Conservation (phyloP, 2,888 invertebrate genomes). For the Epinotia bilunana region DNA sequence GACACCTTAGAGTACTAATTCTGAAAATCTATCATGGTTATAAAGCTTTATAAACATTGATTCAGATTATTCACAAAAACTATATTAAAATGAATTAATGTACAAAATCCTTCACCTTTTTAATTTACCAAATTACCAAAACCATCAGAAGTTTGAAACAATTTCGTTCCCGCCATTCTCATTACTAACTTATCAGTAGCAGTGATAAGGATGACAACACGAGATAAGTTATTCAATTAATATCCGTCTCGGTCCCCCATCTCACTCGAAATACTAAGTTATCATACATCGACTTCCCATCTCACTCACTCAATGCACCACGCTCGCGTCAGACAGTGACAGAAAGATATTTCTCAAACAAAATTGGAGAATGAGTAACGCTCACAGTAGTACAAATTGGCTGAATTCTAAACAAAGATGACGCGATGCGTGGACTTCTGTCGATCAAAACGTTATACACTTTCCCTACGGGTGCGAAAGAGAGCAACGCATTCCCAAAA, state of each 20-base stretch:
- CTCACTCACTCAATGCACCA: constrained; percentile 49
- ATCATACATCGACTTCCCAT: constrained; percentile 31
- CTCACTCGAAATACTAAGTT: constrained; percentile 22
- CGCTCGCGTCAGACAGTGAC: constrained; percentile 66
- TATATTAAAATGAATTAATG: neutral
- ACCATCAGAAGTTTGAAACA: constrained; percentile 25
- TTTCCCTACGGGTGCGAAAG: constrained; percentile 63
- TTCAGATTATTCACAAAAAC: neutral
- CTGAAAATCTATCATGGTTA: neutral
- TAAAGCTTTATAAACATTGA: too few species aligned
- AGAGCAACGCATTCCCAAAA: constrained; percentile 76
- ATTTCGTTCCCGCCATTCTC: constrained; percentile 41
- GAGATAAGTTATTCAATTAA: constrained; percentile 40
- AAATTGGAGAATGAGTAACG: constrained; percentile 68
- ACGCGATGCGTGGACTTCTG: constrained; percentile 70
- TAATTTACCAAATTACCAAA: neutral
- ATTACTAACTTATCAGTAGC: constrained; percentile 27
- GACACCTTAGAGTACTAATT: neutral
- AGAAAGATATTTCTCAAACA: constrained; percentile 74
- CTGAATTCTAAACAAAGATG: constrained; percentile 79
- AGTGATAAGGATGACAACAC: constrained; percentile 42
- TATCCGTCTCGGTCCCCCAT: constrained; percentile 41
- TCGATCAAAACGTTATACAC: constrained; percentile 58
- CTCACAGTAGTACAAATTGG: constrained; percentile 64
- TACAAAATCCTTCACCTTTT: neutral